Base-by-base conservation (phyloP, 2,888 invertebrate species). In the Agrochola litura region DNA sequence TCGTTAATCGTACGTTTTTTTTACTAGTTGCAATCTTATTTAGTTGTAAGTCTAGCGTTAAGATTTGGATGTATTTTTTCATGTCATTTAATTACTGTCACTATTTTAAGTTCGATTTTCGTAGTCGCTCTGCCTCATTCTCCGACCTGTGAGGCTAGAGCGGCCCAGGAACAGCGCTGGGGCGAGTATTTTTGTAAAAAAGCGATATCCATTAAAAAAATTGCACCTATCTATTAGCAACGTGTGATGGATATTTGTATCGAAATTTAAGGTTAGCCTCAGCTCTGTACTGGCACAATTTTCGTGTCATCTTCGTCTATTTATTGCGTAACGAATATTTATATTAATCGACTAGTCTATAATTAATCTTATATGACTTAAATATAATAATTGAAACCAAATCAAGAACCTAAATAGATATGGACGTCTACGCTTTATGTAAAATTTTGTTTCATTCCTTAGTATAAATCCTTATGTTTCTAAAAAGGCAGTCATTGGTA, bases 301-400 rank as follows among this genome's bases (percentile, higher is more conserved):
- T 76, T 60, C 16, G n/a, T 43, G 30, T 82, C 41, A 37, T 41
- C 37, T 37, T 77, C 14, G 37, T 73, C 43, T 73, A 79, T 75
- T 37, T 58, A 56, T 68, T 68, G 25, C 56, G 22, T 68, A 30
- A 37, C 52, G 37, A 52, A 76, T 56, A 82, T 66, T 61, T 60
- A 63, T 43, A 30, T 63, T 77, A 83, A 63, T 77, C 56, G 12
- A 63, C 68, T 79, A 83, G 79, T 79, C 67, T 83, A 14, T 77
- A 79, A 66, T 78, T 9, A 65, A 60, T 66, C 16, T 61, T 66
- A 60, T 54, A 61, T 30, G 16, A 81, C 52, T 46, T 43, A 52
- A 60, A 46, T 58, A 46, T 58, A n/a, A 43, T 41, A 46, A 37
- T 61, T 49, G 43, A 76, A 43, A 83, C 14, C 52, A 79, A 83